Evolutionary conservation across 1,140 invertebrate species (phyloP).

Genomic region (Microplitis demolitor): DNA sequence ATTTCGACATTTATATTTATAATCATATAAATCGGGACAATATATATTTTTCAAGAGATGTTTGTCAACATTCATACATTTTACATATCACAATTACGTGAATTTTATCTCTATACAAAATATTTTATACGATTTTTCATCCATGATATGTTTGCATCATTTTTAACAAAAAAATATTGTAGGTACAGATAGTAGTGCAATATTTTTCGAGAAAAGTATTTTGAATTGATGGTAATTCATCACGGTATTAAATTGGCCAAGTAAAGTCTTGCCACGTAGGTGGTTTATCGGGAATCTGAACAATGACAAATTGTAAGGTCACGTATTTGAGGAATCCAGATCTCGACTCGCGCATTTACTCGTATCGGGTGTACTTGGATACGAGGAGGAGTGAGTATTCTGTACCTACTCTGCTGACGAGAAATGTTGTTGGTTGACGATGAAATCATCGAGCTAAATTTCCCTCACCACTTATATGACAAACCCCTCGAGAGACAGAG

Average conservation of each 20-base stretch:
- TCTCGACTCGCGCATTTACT: background rate
- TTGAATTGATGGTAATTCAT: too few species aligned
- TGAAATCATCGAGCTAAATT: background rate
- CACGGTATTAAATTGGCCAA: too few species aligned
- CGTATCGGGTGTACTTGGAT: background rate
- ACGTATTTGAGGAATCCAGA: constrained; percentile 3
- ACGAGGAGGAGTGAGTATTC: too few species aligned
- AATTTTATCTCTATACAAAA: too few species aligned
- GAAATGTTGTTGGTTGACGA: background rate
- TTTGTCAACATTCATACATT: too few species aligned
- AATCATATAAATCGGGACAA: too few species aligned
- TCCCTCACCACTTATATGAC: background rate
- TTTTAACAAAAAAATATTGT: background rate
- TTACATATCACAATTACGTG: too few species aligned
- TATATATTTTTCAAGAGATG: too few species aligned
- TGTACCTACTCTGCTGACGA: background rate
- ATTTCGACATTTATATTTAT: too few species aligned
- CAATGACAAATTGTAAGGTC: background rate
- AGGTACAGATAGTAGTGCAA: too few species aligned
- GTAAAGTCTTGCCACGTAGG: background rate
- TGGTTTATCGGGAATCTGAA: background rate
- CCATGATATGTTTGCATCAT: background rate
- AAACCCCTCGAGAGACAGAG: background rate
- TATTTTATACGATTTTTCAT: too few species aligned
- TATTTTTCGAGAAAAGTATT: too few species aligned